Evolutionary conservation across 2,888 invertebrate species (phyloP).

Genomic region (Nineta flava): DNA sequence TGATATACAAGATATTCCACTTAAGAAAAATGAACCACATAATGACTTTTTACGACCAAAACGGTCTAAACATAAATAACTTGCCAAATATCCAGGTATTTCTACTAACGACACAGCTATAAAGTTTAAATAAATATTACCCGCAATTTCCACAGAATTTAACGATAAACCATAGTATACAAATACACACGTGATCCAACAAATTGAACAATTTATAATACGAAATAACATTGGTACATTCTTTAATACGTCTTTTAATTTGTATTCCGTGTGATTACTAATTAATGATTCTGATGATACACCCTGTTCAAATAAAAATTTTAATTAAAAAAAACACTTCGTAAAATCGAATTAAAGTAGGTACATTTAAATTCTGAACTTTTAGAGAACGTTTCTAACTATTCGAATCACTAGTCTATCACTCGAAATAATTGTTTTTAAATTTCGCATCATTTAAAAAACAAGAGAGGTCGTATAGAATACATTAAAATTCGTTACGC

Average conservation of each 20-base stretch:
- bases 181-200: constrained; percentile 65
- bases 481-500: too few relatives aligned
- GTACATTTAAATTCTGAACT: too few relatives aligned
- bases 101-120: constrained; percentile 50
- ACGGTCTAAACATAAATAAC: constrained; percentile 43
- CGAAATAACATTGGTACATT: constrained; percentile 24
- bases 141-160: constrained; percentile 57
- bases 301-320: neutral
- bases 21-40: constrained; percentile 41
- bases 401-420: too few relatives aligned
- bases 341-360: neutral
- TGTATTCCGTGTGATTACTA: neutral
- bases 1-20: constrained; percentile 36
- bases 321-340: neutral
- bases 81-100: constrained; percentile 53
- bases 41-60: constrained; percentile 47
- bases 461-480: too few relatives aligned
- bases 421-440: too few relatives aligned
- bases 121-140: constrained; percentile 65
- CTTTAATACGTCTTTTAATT: neutral
- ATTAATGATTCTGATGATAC: too few relatives aligned
- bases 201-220: constrained; percentile 50
- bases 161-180: constrained; percentile 68
- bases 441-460: too few relatives aligned
- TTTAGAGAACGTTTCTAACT: too few relatives aligned